Percentiles rank a stretch among this genome's conserved stretches.
phyloP scores from a whole-genome alignment of 2,797 vertebrate species.

The Discoglossus pictus region DNA sequence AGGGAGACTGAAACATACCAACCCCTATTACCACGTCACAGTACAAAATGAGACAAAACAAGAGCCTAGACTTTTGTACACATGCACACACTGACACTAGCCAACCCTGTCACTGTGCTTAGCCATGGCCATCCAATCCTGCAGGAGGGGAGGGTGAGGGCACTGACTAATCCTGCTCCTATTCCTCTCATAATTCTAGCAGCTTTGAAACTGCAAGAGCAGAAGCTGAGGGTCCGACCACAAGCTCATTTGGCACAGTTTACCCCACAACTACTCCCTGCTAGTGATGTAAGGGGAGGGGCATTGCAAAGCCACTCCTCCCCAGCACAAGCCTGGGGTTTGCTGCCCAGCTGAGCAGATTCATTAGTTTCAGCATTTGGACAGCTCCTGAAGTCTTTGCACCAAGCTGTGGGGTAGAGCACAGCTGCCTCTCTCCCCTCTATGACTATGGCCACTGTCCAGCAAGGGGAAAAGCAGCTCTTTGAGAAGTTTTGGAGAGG shows the following conservation, averaged over 20 bases:
- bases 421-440: conserved; percentile 6
- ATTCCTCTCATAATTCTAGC: conserved; percentile 14
- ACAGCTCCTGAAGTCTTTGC: conserved; percentile 59
- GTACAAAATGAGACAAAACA: conserved; percentile 75
- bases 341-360: conserved; percentile 14
- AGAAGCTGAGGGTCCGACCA: conserved; percentile 16
- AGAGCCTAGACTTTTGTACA: conserved; percentile 59
- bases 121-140: conserved; percentile 15
- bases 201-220: conserved; percentile 21
- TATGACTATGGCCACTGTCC: conserved; percentile 66
- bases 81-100: conserved; percentile 55
- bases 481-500: conserved; percentile 98
- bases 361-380: conserved; percentile 66
- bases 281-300: conserved; percentile 15
- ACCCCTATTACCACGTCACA: conserved; percentile 74
- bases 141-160: conserved; percentile 9
- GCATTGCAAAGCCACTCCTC: conserved; percentile 14
- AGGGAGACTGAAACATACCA: conserved; percentile 63
- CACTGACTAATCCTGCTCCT: conserved; percentile 17
- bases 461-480: conserved; percentile 90
- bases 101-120: conserved; percentile 46
- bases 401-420: conserved; percentile 21
- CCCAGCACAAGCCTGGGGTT: neutral
- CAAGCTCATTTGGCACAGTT: conserved; percentile 21
- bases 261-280: conserved; percentile 7